Evolutionary conservation across 2,888 invertebrate species (phyloP).

Genomic region (Amiota communis): DNA sequence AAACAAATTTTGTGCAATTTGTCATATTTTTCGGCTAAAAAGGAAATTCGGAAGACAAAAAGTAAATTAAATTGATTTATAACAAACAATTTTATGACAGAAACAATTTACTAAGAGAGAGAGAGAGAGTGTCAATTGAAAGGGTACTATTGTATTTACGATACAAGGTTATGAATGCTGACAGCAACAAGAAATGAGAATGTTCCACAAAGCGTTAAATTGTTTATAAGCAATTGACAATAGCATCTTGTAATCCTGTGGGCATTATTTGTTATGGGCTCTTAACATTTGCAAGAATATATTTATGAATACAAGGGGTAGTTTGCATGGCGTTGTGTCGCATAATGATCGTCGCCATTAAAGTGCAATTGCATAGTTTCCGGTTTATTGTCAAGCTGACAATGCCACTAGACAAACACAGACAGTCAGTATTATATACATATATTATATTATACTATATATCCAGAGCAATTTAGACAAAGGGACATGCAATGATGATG

Average conservation of each 20-base stretch:
- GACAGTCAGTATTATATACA: background rate
- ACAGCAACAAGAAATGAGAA: background rate
- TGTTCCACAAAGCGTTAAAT: constrained; percentile 3
- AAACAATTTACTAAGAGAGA: background rate
- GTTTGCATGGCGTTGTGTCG: background rate
- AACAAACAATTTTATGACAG: constrained; percentile 1
- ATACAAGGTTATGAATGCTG: background rate
- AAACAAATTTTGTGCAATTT: background rate
- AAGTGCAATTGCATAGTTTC: constrained; percentile 22
- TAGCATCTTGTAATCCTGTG: constrained; percentile 11
- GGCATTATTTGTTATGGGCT: constrained; percentile 1
- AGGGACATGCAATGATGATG: background rate
- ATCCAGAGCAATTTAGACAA: background rate
- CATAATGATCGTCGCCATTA: constrained; percentile 3
- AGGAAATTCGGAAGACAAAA: background rate
- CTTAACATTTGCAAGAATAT: background rate
- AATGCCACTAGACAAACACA: background rate
- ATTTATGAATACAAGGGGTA: background rate
- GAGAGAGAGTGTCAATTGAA: background rate
- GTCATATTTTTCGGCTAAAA: constrained; percentile 13
- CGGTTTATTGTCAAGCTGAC: constrained; percentile 18
- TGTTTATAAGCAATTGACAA: constrained; percentile 13
- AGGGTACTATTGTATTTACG: background rate
- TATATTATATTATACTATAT: background rate
- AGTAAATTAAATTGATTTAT: constrained; percentile 21